A percentile compares a stretch with the other conserved stretches of the same genome.
phyloP scores from a whole-genome alignment of 2,113 vertebrate species.

The Entomyzon cyanotis region DNA sequence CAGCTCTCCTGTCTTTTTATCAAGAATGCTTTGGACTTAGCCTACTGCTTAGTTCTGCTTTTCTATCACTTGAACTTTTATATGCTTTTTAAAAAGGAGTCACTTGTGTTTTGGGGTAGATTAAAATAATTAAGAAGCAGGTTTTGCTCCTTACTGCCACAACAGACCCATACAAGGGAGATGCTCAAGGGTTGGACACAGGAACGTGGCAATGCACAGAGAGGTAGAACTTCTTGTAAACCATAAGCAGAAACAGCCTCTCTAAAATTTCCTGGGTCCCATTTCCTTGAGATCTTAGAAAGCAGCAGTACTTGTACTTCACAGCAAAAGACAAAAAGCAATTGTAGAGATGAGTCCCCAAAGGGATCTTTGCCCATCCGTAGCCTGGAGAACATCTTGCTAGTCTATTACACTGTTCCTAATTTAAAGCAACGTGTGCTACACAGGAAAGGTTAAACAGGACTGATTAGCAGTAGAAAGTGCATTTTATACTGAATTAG shows the following conservation, averaged over 20 bases:
- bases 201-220: fast-evolving
- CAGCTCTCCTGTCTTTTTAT: neutral
- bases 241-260: neutral
- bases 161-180: neutral
- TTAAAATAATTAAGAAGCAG: neutral
- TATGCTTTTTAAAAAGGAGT: neutral
- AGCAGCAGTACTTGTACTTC: neutral
- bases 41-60: neutral
- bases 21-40: neutral
- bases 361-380: neutral
- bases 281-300: neutral
- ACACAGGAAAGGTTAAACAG: slow-evolving; percentile 23
- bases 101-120: neutral
- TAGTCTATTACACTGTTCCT: neutral
- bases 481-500: slow-evolving; percentile 6
- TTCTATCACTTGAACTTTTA: neutral
- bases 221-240: neutral
- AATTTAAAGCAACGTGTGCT: neutral
- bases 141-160: neutral
- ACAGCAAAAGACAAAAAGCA: neutral
- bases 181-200: neutral
- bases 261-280: neutral
- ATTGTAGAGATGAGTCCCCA: slow-evolving; percentile 6
- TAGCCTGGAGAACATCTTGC: neutral
- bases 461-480: slow-evolving; percentile 5